Percentiles rank a stretch among this genome's conserved stretches.
These are phyloP conservation scores for Athrips mouffetella DNA, from an alignment of 2,888 invertebrate genomes.

Conservation along the genomic window DNA sequence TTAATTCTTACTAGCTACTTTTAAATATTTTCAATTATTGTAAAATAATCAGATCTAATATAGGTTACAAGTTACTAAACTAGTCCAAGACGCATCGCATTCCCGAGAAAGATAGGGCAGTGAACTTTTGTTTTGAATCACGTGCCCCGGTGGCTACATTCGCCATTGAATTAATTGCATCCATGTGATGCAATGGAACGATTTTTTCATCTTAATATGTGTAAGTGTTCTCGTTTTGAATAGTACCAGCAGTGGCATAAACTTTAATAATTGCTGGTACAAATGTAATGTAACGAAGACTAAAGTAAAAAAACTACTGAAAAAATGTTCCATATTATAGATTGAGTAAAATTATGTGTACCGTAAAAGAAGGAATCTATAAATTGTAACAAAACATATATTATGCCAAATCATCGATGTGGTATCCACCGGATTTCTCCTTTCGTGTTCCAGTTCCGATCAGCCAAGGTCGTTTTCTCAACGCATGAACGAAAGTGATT, in stretches of 20 bases:
- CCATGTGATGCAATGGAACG: slow-evolving; percentile 6
- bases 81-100: background rate
- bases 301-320: background rate
- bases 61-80: too few relatives aligned
- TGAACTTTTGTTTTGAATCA: slow-evolving; percentile 4
- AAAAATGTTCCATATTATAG: too few relatives aligned
- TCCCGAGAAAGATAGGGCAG: background rate
- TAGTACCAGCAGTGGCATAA: background rate
- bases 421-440: slow-evolving; percentile 9
- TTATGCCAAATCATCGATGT: background rate
- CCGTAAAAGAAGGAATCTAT: too few relatives aligned
- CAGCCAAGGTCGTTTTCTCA: slow-evolving; percentile 25
- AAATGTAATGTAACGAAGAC: background rate
- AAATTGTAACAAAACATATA: too few relatives aligned
- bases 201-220: background rate
- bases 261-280: background rate
- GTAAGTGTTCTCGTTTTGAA: slow-evolving; percentile 6
- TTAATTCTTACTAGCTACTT: too few relatives aligned
- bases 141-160: background rate
- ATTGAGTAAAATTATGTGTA: too few relatives aligned
- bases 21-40: too few relatives aligned
- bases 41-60: too few relatives aligned
- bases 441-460: slow-evolving; percentile 24
- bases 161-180: slow-evolving; percentile 1
- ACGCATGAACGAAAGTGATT: slow-evolving; percentile 41